Percentiles rank a stretch among this genome's conserved stretches.
Evolutionary conservation across 1,140 invertebrate species (phyloP).

Genomic region (Ericerus pela): DNA sequence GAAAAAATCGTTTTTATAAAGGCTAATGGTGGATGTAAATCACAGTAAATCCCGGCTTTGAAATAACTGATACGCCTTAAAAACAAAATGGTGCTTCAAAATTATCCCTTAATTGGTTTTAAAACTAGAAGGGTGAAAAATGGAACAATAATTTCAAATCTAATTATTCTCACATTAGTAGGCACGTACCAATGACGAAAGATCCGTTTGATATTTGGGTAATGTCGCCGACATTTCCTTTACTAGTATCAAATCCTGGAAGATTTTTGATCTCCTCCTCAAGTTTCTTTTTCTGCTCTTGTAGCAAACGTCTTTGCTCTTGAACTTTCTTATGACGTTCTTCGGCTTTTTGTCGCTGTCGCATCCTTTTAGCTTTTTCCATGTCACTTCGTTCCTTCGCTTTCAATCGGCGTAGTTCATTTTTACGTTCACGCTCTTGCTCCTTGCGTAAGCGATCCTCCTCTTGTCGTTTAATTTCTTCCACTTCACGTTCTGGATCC

Average conservation of each 20-base stretch:
- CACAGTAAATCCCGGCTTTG: too few species aligned
- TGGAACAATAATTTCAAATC: too few species aligned
- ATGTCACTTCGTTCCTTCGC: conserved; percentile 19
- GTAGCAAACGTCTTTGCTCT: conserved; percentile 18
- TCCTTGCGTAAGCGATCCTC: conserved; percentile 20
- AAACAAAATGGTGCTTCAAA: too few species aligned
- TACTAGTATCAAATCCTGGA: conserved; percentile 67
- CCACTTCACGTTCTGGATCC: neutral
- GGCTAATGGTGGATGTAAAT: too few species aligned
- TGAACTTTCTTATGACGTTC: conserved; percentile 19
- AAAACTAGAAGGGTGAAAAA: too few species aligned
- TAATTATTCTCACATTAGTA: neutral
- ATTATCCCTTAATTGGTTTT: too few species aligned
- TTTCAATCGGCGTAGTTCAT: conserved; percentile 19
- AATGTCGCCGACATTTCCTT: conserved; percentile 64
- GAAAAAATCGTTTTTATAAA: too few species aligned
- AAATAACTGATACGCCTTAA: too few species aligned
- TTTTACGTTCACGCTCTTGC: conserved; percentile 21
- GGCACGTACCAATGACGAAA: neutral
- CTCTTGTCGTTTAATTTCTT: conserved; percentile 18
- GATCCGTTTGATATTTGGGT: conserved; percentile 19
- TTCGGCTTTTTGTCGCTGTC: conserved; percentile 22
- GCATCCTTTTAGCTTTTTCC: conserved; percentile 20
- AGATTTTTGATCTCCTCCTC: conserved; percentile 19
- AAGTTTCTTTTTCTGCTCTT: conserved; percentile 20